Evolutionary conservation across 2,113 vertebrate species (phyloP), one percentile per base, ranked within the genome.

Genomic region (Desmodus rotundus): DNA sequence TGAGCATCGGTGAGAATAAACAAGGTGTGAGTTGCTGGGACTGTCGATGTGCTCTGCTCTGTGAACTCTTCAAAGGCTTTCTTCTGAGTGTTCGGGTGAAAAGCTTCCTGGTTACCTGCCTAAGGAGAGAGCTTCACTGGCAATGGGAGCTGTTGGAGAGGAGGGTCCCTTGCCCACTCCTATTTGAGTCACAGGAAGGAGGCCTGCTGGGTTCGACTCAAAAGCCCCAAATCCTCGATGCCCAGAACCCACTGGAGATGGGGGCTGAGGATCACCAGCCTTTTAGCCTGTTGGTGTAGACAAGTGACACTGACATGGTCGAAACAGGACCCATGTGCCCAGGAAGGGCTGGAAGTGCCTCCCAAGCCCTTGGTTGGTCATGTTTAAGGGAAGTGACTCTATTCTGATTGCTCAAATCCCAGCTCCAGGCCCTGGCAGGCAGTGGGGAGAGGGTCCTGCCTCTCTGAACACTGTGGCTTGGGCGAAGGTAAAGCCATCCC

Each of bases 1-100:
- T 11, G 26, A 45, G 87, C 58, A 13, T 14, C 13, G 8, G 78
- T 10, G 89, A 93, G 93, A 77, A 78, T 24, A 95, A 91, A 95
- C 77, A 54, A 73, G 81, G 82, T 4, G 0, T 84, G 92, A 92
- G 91, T 83, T 77, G 78, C 52, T 43, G 28, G 87, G 58, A 16
- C 77, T 92, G 91, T 85, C 74, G 61, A 26, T 3, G 38, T 0
- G 22, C 19, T 80, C 86, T 61, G 17, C 7, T 2, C 26, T 5
- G 77, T 15, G 81, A 87, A 52, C 94, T 85, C 91, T 45, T 85
- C 65, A 38, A 33, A 33, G 85, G 9, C 36, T 81, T 70, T 47
- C 41, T 94, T 74, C 94, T 43, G 9, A 5, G 41, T 10, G n/a
- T 89, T 52, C 61, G 67, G 83, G 74, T 78, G 65, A 65, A 43